These are phyloP conservation scores for Telmatherina bonti DNA, from an alignment of 2,797 vertebrate genomes.

Conservation along the genomic window DNA sequence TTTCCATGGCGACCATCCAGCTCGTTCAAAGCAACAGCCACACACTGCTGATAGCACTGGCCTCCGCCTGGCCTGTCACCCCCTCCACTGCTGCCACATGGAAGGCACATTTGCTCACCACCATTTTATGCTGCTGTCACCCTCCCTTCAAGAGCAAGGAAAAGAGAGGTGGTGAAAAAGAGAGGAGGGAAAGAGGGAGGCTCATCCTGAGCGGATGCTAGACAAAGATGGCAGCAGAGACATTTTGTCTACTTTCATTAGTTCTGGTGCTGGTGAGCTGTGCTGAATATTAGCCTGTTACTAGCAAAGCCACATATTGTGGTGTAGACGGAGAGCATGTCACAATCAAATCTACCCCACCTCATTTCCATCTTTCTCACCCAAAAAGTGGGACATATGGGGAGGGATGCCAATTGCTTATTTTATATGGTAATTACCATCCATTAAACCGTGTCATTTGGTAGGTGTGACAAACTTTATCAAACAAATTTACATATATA, in stretches of 20 bases:
- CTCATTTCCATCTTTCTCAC: constrained; percentile 77
- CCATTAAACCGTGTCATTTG: constrained; percentile 67
- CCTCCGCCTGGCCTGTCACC: constrained; percentile 66
- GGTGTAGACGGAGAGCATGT: constrained; percentile 71
- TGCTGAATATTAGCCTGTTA: constrained; percentile 81
- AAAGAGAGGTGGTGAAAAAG: constrained; percentile 67
- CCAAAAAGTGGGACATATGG: constrained; percentile 78
- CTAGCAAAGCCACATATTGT: constrained; percentile 70
- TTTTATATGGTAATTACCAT: constrained; percentile 85
- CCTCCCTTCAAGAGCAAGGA: constrained; percentile 66
- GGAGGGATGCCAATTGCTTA: constrained; percentile 82
- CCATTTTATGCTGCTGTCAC: constrained; percentile 79
- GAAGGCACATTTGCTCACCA: constrained; percentile 79
- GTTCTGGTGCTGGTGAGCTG: constrained; percentile 80
- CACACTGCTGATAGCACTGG: constrained; percentile 64
- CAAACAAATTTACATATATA: constrained; percentile 67
- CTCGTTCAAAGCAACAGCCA: constrained; percentile 73
- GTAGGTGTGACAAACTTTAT: constrained; percentile 76
- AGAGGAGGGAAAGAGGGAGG: constrained; percentile 69
- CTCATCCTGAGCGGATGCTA: constrained; percentile 78
- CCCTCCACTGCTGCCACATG: constrained; percentile 76
- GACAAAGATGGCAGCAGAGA: constrained; percentile 84
- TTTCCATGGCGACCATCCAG: constrained; percentile 66
- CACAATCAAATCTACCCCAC: constrained; percentile 75
- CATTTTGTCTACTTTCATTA: constrained; percentile 86